Evolutionary conservation across 2,797 vertebrate genomes (phyloP).

Genomic region (Mastacembelus armatus): DNA sequence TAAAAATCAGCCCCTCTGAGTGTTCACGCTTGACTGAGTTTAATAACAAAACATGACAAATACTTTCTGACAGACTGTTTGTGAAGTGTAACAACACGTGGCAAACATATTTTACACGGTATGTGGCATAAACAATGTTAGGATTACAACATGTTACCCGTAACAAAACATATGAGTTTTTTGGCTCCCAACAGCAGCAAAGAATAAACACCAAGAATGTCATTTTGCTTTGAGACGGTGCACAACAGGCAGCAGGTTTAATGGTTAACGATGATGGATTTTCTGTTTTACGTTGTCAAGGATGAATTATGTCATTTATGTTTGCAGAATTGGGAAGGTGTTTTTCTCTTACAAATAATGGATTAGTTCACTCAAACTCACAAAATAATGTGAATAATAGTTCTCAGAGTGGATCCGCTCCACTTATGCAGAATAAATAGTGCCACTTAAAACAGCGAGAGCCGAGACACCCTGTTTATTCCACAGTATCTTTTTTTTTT

Average conservation of each 20-base stretch:
- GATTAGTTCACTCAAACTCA: background rate
- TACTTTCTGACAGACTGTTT: constrained; percentile 22
- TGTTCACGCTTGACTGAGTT: constrained; percentile 32
- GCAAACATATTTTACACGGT: background rate
- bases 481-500: too few relatives aligned
- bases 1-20: too few relatives aligned
- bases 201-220: background rate
- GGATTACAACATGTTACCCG: background rate
- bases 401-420: background rate
- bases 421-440: too few relatives aligned
- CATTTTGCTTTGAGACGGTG: background rate
- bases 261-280: background rate
- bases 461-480: too few relatives aligned
- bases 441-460: too few relatives aligned
- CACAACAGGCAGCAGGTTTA: constrained; percentile 14
- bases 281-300: background rate
- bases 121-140: background rate
- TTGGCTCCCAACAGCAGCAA: background rate
- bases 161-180: background rate
- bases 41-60: constrained; percentile 24
- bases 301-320: background rate
- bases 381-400: background rate
- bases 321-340: background rate
- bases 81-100: constrained; percentile 1
- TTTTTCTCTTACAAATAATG: background rate